These are phyloP conservation scores for Allenopithecus nigroviridis DNA, from an alignment of 2,797 vertebrate genomes.

Conservation along the genomic window DNA sequence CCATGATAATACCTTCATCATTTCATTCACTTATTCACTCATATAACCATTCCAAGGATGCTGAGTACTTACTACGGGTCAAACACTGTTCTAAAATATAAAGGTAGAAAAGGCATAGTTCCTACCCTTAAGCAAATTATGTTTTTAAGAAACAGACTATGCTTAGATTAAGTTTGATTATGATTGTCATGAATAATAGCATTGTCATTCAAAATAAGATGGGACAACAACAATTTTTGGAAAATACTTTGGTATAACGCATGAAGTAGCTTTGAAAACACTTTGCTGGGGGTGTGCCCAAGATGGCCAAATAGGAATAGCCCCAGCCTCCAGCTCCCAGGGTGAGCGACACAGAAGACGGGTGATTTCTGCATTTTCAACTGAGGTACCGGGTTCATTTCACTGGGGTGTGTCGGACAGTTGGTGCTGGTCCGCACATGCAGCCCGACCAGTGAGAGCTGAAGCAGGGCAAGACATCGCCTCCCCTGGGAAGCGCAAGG, in stretches of 20 bases:
- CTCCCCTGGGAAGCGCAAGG: too few species aligned
- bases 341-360: too few species aligned
- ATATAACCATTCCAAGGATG: not conserved
- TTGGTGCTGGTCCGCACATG: too few species aligned
- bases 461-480: accelerated
- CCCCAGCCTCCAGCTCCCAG: too few species aligned
- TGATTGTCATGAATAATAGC: not conserved
- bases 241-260: not conserved
- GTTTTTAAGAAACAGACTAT: not conserved
- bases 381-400: too few species aligned
- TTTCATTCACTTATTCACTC: not conserved
- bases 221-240: not conserved
- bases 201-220: not conserved
- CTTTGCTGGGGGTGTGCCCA: not conserved
- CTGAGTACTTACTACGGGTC: not conserved
- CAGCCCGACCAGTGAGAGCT: too few species aligned
- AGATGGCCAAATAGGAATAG: too few species aligned
- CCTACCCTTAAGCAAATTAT: not conserved
- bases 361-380: too few species aligned
- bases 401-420: too few species aligned
- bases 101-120: not conserved
- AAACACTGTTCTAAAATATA: not conserved
- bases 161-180: not conserved
- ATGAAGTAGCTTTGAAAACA: not conserved
- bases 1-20: not conserved